Evolutionary conservation across 2,113 vertebrate species (phyloP).

Genomic region (Callopanchax toddi): DNA sequence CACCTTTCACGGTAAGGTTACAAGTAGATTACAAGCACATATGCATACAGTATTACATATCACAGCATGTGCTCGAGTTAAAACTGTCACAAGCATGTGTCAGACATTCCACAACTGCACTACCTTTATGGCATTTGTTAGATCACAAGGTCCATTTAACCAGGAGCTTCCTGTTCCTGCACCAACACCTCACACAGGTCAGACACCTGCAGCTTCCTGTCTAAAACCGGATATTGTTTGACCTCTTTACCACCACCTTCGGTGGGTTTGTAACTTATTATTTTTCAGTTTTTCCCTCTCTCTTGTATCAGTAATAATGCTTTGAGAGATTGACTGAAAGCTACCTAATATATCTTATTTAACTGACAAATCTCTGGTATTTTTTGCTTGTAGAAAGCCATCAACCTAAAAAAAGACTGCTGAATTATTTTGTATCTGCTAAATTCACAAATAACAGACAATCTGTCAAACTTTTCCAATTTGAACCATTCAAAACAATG

Average conservation of each 20-base stretch:
- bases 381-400: too few species aligned
- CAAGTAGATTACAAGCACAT: not conserved
- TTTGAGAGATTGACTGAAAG: too few species aligned
- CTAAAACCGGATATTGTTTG: constrained; percentile 7
- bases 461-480: not conserved
- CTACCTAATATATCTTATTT: too few species aligned
- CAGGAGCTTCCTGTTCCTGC: constrained; percentile 19
- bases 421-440: too few species aligned
- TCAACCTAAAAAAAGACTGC: too few species aligned
- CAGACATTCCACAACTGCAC: constrained; percentile 8
- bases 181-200: constrained; percentile 21
- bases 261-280: too few species aligned
- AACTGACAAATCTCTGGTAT: too few species aligned
- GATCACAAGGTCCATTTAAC: constrained; percentile 5
- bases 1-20: not conserved
- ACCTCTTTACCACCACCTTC: not conserved
- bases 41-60: constrained; percentile 16
- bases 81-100: constrained; percentile 15
- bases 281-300: not conserved
- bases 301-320: too few species aligned
- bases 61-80: constrained; percentile 19
- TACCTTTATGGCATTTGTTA: not conserved
- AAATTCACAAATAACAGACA: too few species aligned
- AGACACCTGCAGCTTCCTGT: constrained; percentile 38
- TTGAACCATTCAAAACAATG: not conserved